Base-by-base conservation (phyloP, 2,113 vertebrate genomes). In the Oncorhynchus masou region DNA sequence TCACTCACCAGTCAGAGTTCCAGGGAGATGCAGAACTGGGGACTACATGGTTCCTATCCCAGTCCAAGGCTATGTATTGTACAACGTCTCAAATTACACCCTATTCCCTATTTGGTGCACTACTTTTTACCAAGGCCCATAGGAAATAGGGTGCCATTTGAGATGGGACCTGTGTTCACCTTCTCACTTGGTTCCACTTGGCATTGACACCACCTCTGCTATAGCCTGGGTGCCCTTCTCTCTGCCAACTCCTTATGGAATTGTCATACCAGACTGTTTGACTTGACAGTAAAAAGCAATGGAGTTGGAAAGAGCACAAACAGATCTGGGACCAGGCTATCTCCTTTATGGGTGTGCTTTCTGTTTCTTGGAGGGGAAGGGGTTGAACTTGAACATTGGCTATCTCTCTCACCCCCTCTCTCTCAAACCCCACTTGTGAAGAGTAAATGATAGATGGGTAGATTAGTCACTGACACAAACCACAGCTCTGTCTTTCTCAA, bases 381-480 rank as follows among this genome's bases (percentile, higher is more conserved):
- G 9, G 2, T 45, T 45, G 39, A 45, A 45, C 39, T 45, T 45
- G 8, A 45, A 11, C 39, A 9, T 45, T 45, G 8, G 39, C 39
- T 11, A 3, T 45, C 39, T 45, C 39, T 7, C 54, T 57, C 54
- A 57, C 5, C 19, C 54, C 6, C 15, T 19, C 13, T 20, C 54
- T 57, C 54, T 19, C 54, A 57, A 57, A 4, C 54, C 54, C 54
- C 19, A 57, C 6, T 57, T 57, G 16, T 15, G 54, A 57, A 15
- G 20, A 39, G 3, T 3, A 6, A n/a, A 22, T 45, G 39, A 45
- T 3, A 39, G 16, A 54, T 34, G 48, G 39, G 24, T 19, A 20
- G 15, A 12, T 24, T 31, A 22, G 66, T 31, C 39, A 20, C 60
- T 49, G 79, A 83, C 86, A 84, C 81, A 80, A 81, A 86, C 70